Evolutionary conservation across 2,888 invertebrate species (phyloP).

Genomic region (Cryptosula pallasiana): DNA sequence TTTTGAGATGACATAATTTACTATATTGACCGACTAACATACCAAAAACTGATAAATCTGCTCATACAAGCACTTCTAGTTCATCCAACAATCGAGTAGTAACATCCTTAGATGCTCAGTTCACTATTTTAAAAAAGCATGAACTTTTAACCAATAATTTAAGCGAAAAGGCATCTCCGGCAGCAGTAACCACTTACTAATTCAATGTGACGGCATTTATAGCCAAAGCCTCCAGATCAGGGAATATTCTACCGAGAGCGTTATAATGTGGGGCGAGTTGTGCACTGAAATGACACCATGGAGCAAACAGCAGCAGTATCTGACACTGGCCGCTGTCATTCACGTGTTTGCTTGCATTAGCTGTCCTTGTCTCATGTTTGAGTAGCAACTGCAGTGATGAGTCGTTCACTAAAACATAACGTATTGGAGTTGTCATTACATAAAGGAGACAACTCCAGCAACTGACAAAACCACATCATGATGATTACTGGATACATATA

Average conservation of each 20-base stretch:
- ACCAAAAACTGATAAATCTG: too few relatives aligned
- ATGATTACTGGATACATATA: too few relatives aligned
- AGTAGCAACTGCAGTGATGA: background rate
- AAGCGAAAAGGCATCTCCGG: constrained; percentile 22
- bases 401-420: constrained; percentile 6
- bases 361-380: background rate
- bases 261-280: constrained; percentile 85
- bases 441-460: background rate
- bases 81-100: too few relatives aligned
- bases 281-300: constrained; percentile 83
- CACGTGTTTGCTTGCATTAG: background rate
- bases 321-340: background rate
- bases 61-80: too few relatives aligned
- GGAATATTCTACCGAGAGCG: constrained; percentile 79
- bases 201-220: constrained; percentile 82
- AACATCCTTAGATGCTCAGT: too few relatives aligned
- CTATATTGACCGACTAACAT: too few relatives aligned
- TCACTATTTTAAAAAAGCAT: too few relatives aligned
- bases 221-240: constrained; percentile 76
- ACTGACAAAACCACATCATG: too few relatives aligned
- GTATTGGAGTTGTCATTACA: background rate
- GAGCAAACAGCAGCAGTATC: constrained; percentile 76
- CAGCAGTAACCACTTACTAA: constrained; percentile 44
- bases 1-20: too few relatives aligned
- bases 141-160: background rate